Evolutionary conservation across 2,888 invertebrate genomes (phyloP), one percentile per base, ranked within the genome.

Genomic region (Nymphalis urticae): DNA sequence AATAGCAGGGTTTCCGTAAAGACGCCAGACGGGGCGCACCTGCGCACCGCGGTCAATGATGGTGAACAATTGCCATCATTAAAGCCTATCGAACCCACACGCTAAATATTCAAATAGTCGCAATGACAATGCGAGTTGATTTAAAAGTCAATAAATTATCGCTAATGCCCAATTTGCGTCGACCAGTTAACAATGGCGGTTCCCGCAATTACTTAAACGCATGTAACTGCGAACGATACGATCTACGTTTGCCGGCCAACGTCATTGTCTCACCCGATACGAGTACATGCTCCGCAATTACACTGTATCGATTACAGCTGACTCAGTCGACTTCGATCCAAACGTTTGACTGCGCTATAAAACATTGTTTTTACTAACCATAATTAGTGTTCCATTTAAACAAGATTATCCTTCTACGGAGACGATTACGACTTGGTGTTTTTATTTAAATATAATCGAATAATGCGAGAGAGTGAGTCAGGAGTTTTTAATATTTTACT

Each of bases 201-300:
- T 92, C 91, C 90, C 92, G 90, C 90, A 91, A 92, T 92, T 92
- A 92, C 90, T 91, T 91, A 91, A 92, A 92, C 88, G 88, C 88
- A 85, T 90, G 91, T 92, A 90, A 89, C 88, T 87, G 84, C 84
- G 82, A 83, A 81, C 84, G 92, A 92, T 92, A 92, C 88, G 85
- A 92, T 91, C 91, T 85, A 81, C 77, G 81, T 79, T 80, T 80
- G 80, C 77, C 80, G 79, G 78, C 83, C 85, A 78, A 80, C 83
- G 84, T 88, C 88, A 89, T 90, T 91, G 92, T 91, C 89, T 87
- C 85, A 85, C 84, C 82, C 83, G 85, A 89, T 88, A 69, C 75
- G 62, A 75, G 74, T 74, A 88, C 90, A 87, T 83, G 88, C 83
- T 81, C 85, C 75, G 85, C 89, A 91, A 92, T 92, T 90, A 91